A percentile compares a stretch with the other conserved stretches of the same genome.
Evolutionary conservation across 1,140 invertebrate genomes (phyloP).

Genomic region (Apis laboriosa): DNA sequence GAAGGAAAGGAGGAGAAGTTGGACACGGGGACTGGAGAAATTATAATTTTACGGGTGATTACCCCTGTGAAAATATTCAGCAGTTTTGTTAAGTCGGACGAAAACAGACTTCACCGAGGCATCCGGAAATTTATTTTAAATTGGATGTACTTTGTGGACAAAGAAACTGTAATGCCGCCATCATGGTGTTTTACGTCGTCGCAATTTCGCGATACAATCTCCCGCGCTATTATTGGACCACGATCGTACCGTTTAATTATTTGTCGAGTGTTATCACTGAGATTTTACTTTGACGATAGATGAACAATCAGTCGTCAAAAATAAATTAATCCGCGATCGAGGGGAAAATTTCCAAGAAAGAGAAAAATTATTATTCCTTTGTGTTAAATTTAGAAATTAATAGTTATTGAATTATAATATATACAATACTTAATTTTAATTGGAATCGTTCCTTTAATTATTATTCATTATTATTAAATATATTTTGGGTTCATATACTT

Average conservation of each 20-base stretch:
- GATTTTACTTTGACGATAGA: background rate
- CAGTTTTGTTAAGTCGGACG: slow-evolving; percentile 30
- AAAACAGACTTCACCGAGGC: slow-evolving; percentile 17
- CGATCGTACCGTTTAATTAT: slow-evolving; percentile 2
- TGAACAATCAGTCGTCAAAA: background rate
- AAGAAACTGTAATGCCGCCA: slow-evolving; percentile 29
- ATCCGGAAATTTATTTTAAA: slow-evolving; percentile 49
- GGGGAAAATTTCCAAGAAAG: too few relatives aligned
- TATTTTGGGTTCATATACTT: too few relatives aligned
- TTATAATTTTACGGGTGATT: slow-evolving; percentile 47
- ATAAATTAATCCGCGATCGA: background rate
- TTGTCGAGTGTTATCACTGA: background rate
- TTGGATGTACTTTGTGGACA: slow-evolving; percentile 30
- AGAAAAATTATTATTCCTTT: background rate
- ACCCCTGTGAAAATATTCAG: slow-evolving; percentile 44
- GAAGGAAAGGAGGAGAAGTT: background rate
- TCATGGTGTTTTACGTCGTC: slow-evolving; percentile 11
- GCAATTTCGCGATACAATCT: slow-evolving; percentile 28
- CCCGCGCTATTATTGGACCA: background rate
- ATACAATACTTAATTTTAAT: too few relatives aligned
- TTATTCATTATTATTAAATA: too few relatives aligned
- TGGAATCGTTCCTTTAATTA: too few relatives aligned
- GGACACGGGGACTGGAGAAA: slow-evolving; percentile 10
- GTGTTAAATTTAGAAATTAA: too few relatives aligned
- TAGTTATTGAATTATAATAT: too few relatives aligned